These are phyloP conservation scores for Pristionchus entomophagus DNA, from an alignment of 2,888 invertebrate genomes.

Conservation along the genomic window DNA sequence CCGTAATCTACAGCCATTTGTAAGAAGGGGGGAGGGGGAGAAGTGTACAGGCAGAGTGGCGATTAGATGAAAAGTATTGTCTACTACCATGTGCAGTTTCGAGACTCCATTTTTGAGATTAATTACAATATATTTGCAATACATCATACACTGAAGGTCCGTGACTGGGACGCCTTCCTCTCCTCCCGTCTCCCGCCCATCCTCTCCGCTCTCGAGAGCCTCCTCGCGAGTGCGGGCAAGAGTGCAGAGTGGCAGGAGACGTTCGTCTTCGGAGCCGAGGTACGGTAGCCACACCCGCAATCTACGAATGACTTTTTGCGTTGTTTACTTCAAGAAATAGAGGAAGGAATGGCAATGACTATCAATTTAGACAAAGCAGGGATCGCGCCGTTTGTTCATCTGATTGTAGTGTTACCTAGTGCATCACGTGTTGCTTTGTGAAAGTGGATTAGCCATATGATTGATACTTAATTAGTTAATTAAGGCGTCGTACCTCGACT, in stretches of 20 bases:
- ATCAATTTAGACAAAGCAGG: too few relatives aligned
- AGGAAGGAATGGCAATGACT: not conserved
- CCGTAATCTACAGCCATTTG: not conserved
- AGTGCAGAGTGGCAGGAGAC: not conserved
- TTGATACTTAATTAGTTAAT: too few relatives aligned
- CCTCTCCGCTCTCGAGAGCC: not conserved
- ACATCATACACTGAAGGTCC: not conserved
- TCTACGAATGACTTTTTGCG: not conserved
- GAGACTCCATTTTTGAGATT: not conserved
- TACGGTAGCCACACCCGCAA: not conserved
- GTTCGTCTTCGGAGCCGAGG: slow-evolving; percentile 25
- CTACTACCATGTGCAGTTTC: too few relatives aligned
- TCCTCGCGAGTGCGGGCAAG: not conserved
- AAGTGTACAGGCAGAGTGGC: too few relatives aligned
- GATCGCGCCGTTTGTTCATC: too few relatives aligned
- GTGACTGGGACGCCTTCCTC: slow-evolving; percentile 12
- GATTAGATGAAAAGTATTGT: too few relatives aligned
- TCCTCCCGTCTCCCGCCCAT: not conserved
- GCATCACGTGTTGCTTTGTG: too few relatives aligned
- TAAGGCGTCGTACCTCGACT: slow-evolving; percentile 37
- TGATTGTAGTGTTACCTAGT: too few relatives aligned
- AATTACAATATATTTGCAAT: not conserved
- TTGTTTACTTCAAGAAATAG: not conserved
- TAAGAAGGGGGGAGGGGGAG: too few relatives aligned
- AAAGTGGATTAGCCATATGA: too few relatives aligned